A percentile compares a stretch with the other conserved stretches of the same genome.
Evolutionary conservation across 2,888 invertebrate genomes (phyloP).

Genomic region (Clusia tigrina): DNA sequence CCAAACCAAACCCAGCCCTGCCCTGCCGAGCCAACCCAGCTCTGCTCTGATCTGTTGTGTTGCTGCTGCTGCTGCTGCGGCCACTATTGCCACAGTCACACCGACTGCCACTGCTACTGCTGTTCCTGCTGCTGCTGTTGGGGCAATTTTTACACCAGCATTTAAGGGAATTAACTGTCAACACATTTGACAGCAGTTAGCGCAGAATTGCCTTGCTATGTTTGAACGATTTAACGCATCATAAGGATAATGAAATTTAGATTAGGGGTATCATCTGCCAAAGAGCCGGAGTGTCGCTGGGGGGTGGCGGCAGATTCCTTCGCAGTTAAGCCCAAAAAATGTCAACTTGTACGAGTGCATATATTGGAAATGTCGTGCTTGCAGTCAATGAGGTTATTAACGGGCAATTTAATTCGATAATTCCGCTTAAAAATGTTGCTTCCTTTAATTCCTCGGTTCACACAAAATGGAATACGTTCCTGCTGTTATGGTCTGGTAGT

Average conservation of each 20-base stretch:
- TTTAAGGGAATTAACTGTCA: constrained; percentile 45
- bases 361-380: constrained; percentile 7
- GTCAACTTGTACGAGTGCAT: neutral
- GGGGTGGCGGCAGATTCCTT: no score
- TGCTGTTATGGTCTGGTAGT: no score
- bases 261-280: constrained; percentile 44
- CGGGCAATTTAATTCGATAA: constrained; percentile 11
- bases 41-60: no score
- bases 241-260: constrained; percentile 57
- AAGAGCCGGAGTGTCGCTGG: neutral
- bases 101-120: no score
- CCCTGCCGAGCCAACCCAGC: no score
- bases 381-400: constrained; percentile 18
- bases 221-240: constrained; percentile 60
- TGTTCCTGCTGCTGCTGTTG: no score
- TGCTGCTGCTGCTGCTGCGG: no score
- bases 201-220: constrained; percentile 42
- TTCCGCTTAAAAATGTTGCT: no score
- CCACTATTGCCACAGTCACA: no score
- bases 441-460: no score
- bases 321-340: neutral
- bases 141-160: constrained; percentile 2
- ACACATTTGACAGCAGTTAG: constrained; percentile 42
- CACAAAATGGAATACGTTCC: no score
- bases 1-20: constrained; percentile 42